Evolutionary conservation across 2,888 invertebrate species (phyloP).

Genomic region (Therioaphis trifolii): DNA sequence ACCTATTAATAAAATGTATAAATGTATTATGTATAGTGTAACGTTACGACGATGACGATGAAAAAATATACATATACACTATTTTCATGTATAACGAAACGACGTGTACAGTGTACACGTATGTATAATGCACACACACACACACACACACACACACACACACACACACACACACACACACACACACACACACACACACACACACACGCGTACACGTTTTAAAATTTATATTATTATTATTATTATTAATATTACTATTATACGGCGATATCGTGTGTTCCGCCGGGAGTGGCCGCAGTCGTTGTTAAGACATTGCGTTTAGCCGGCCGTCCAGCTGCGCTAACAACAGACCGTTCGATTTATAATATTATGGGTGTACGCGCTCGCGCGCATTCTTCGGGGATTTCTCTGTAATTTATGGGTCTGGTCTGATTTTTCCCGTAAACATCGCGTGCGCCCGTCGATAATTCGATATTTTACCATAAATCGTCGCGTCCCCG

Average conservation of each 20-base stretch:
- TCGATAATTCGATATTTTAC: slow-evolving; percentile 47
- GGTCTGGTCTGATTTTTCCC: slow-evolving; percentile 57
- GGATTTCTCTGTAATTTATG: slow-evolving; percentile 51
- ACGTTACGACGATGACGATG: background rate
- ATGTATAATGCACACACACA: too few relatives aligned
- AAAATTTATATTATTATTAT: slow-evolving; percentile 24
- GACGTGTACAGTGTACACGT: too few relatives aligned
- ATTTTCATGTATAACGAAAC: too few relatives aligned
- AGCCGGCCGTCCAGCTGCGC: slow-evolving; percentile 62
- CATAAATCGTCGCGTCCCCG: slow-evolving; percentile 10
- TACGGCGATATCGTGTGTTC: background rate
- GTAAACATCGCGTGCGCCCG: slow-evolving; percentile 59
- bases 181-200: too few relatives aligned
- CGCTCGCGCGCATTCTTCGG: slow-evolving; percentile 21
- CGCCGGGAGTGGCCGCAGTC: slow-evolving; percentile 53
- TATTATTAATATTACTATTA: slow-evolving; percentile 23
- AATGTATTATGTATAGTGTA: too few relatives aligned
- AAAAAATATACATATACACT: background rate
- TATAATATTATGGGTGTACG: slow-evolving; percentile 28
- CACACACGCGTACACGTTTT: background rate
- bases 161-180: too few relatives aligned
- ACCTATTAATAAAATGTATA: slow-evolving; percentile 61
- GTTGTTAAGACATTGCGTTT: slow-evolving; percentile 42
- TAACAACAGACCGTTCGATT: slow-evolving; percentile 54
- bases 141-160: too few relatives aligned